A percentile compares a stretch with the other conserved stretches of the same genome.
Conservation (phyloP, 2,113 vertebrate genomes). For the Sus scrofa region T2T-Sscrofa CM000820.6:107846001-107846500, state of each 20-base stretch:
- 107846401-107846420: not conserved
- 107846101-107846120: not conserved
- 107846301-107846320: not conserved
- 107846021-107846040: too few species aligned
- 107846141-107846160: not conserved
- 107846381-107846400: not conserved
- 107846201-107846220: not conserved
- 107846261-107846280: not conserved
- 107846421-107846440: not conserved
- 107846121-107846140: not conserved
- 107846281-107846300: not conserved
- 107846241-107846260: not conserved
- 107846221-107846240: not conserved
- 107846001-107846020: too few species aligned
- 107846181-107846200: not conserved
- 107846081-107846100: not conserved
- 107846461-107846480: not conserved
- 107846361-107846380: conserved; percentile 1
- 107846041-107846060: too few species aligned
- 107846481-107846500: not conserved
- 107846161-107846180: not conserved
- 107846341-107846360: not conserved
- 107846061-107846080: not conserved
- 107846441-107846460: not conserved
- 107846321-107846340: not conserved